Base-by-base conservation (phyloP, 2,113 vertebrate species). In the Mesocricetus auratus region DNA sequence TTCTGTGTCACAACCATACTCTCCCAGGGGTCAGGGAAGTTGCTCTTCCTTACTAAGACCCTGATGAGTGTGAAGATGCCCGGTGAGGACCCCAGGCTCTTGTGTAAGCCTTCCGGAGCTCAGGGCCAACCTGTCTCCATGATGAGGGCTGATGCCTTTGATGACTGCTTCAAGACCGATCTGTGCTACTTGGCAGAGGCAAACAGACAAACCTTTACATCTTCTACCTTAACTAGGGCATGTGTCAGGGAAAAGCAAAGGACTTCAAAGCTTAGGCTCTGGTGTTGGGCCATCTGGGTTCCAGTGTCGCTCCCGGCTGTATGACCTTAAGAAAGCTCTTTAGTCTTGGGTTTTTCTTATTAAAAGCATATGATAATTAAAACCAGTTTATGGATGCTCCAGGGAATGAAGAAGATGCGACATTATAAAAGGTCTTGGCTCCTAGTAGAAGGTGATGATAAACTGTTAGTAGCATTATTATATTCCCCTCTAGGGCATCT, bases 161-260 rank as follows among this genome's bases (percentile, higher is more conserved):
- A 24, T 21, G 64, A 39, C 33, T 10, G 56, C 53, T 79, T 82
- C 74, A 11, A 53, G 68, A 82, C 60, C 36, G 33, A 62, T 45
- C 7, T 82, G 91, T 69, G 73, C 62, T 83, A 71, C 45, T 89
- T 58, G 83, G 78, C 31, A 90, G 93, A 95, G 60, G 86, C 2
- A 2, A 73, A 66, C n/a, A 39, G 66, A 56, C 53, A 42, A 68
- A 56, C 13, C 42, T 73, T 53, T 39, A 60, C 78, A 22, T 36
- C 62, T 74, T 26, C 53, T 9, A 0, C 15, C 50, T 22, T 47
- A 17, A 42, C 47, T 1, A 11, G 94, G 69, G 15, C 50, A 42
- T 36, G 60, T 0, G 0, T 16, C 24, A 85, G 42, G 31, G 17
- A 11, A 73, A 13, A 68, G 29, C 3, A 0, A 7, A 29, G 71